Conservation (phyloP, 2,113 vertebrate species). For the Nothoprocta pentlandii region DNA sequence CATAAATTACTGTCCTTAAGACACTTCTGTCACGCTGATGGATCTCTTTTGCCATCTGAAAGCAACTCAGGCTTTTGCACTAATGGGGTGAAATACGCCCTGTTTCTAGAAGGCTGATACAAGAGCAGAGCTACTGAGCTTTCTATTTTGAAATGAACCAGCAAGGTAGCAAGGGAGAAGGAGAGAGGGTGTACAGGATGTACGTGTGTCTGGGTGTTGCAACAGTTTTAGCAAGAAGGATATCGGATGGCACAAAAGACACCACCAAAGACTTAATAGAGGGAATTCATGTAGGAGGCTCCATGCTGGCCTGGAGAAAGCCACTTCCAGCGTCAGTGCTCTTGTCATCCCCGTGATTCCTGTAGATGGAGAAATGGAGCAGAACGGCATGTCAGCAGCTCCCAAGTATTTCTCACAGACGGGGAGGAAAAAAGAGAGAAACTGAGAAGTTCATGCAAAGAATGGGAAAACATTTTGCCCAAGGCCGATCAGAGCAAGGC, state of each 20-base stretch:
- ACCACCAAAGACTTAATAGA: background rate
- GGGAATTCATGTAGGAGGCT: background rate
- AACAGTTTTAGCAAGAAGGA: background rate
- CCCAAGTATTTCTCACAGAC: background rate
- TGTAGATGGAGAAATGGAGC: background rate
- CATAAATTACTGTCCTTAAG: conserved; percentile 12
- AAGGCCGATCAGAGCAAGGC: background rate
- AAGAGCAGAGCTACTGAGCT: background rate
- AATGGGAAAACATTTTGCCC: background rate
- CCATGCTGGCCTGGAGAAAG: background rate
- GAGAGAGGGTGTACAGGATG: background rate
- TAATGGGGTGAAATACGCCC: conserved; percentile 14
- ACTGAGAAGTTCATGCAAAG: background rate
- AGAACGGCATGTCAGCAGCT: background rate
- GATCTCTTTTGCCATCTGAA: conserved; percentile 32
- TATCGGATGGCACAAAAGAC: background rate
- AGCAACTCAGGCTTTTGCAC: conserved; percentile 3
- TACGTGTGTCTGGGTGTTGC: background rate
- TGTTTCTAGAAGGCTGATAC: conserved; percentile 5
- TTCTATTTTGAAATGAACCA: conserved; percentile 11
- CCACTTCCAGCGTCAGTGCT: background rate
- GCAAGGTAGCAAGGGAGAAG: background rate
- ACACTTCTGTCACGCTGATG: conserved; percentile 8
- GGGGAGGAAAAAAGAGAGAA: background rate
- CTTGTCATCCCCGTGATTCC: background rate